These are phyloP conservation scores for Eretmocerus hayati DNA, from an alignment of 2,888 invertebrate species.

Conservation along the genomic window DNA sequence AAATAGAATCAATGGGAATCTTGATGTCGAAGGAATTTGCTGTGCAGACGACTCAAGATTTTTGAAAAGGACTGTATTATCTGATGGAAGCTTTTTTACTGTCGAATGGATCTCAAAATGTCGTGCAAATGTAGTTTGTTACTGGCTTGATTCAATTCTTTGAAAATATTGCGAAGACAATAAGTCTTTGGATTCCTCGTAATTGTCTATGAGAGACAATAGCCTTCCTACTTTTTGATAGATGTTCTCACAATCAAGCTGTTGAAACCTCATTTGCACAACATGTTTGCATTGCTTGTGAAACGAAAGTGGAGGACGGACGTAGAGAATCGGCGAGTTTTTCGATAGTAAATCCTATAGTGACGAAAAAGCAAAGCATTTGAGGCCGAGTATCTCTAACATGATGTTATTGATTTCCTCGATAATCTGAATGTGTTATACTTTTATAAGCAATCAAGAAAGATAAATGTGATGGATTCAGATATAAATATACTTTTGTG, in stretches of 20 bases:
- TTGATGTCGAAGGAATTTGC: slow-evolving; percentile 11
- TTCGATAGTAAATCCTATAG: slow-evolving; percentile 20
- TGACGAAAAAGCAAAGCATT: slow-evolving; percentile 17
- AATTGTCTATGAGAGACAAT: too few relatives aligned
- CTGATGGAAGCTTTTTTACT: too few relatives aligned
- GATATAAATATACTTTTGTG: slow-evolving; percentile 14
- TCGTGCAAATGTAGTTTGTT: too few relatives aligned
- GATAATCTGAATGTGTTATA: slow-evolving; percentile 5
- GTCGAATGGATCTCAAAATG: too few relatives aligned
- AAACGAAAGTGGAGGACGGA: slow-evolving; percentile 11
- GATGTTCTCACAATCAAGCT: too few relatives aligned
- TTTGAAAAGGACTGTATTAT: too few relatives aligned
- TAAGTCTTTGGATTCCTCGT: too few relatives aligned
- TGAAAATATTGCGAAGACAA: too few relatives aligned
- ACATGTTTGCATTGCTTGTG: slow-evolving; percentile 13
- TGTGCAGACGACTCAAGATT: slow-evolving; percentile 14
- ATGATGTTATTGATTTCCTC: slow-evolving; percentile 21
- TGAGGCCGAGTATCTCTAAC: slow-evolving; percentile 19
- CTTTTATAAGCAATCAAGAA: too few relatives aligned
- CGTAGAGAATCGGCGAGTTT: slow-evolving; percentile 20
- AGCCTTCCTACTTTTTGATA: too few relatives aligned
- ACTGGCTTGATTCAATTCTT: too few relatives aligned
- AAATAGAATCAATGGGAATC: slow-evolving; percentile 6
- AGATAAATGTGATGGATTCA: slow-evolving; percentile 11
- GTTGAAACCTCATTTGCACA: too few relatives aligned